Percentiles rank a stretch among this genome's conserved stretches.
Conservation (phyloP, 2,797 vertebrate species). For the Clarias fuscus region DNA sequence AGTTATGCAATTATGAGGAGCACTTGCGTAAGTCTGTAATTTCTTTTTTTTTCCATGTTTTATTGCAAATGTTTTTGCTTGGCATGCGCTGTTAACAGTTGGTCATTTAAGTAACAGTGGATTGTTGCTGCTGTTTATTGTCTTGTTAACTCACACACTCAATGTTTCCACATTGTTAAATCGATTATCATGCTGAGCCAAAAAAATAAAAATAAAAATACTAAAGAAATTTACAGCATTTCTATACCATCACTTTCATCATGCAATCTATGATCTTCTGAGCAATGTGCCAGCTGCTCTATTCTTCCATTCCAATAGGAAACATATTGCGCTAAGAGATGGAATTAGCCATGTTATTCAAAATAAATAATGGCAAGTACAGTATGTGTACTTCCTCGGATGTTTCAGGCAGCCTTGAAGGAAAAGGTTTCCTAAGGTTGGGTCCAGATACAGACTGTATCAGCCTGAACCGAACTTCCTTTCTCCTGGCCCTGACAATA, state of each 20-base stretch:
- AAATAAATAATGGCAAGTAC: slow-evolving; percentile 49
- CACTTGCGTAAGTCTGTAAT: neutral
- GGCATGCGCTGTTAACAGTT: slow-evolving; percentile 10
- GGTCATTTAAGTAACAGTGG: slow-evolving; percentile 29
- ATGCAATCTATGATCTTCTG: slow-evolving; percentile 25
- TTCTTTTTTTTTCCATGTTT: slow-evolving; percentile 37
- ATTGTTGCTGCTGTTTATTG: slow-evolving; percentile 47
- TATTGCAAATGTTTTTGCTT: slow-evolving; percentile 45
- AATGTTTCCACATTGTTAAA: slow-evolving; percentile 57
- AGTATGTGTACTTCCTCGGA: slow-evolving; percentile 47
- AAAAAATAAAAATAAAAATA: slow-evolving; percentile 19
- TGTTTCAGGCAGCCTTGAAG: slow-evolving; percentile 39
- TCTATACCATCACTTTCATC: slow-evolving; percentile 40
- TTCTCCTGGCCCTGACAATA: slow-evolving; percentile 70
- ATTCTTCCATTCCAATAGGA: slow-evolving; percentile 35
- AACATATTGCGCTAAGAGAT: slow-evolving; percentile 45
- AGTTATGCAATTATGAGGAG: slow-evolving; percentile 40
- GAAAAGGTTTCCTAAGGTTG: slow-evolving; percentile 30
- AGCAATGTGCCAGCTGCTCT: slow-evolving; percentile 30
- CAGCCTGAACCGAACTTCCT: slow-evolving; percentile 68
- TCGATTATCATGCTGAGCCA: slow-evolving; percentile 32
- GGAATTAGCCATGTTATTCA: slow-evolving; percentile 49
- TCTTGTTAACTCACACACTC: slow-evolving; percentile 53
- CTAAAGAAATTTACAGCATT: slow-evolving; percentile 32
- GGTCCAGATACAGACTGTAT: slow-evolving; percentile 59